These are phyloP conservation scores for Euwallacea fornicatus DNA, from an alignment of 1,140 invertebrate genomes.

Conservation along the genomic window DNA sequence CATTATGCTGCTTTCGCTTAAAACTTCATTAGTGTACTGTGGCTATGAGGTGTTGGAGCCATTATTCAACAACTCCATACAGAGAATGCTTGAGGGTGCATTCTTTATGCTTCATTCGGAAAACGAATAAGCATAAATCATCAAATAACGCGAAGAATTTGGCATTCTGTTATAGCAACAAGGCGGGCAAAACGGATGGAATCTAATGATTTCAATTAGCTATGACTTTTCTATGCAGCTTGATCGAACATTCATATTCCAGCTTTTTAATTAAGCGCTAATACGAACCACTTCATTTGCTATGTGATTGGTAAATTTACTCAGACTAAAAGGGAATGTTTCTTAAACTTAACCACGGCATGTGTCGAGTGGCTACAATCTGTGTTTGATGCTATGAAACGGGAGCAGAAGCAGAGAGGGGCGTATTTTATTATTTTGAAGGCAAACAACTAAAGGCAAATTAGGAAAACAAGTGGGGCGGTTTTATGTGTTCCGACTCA, in stretches of 20 bases:
- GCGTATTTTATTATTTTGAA: constrained; percentile 19
- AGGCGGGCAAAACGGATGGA: constrained; percentile 3
- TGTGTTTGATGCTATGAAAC: not conserved
- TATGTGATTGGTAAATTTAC: not conserved
- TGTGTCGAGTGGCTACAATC: not conserved
- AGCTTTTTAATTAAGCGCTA: constrained; percentile 2
- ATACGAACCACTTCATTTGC: not conserved
- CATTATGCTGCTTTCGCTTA: too few species aligned
- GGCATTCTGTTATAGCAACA: constrained; percentile 6
- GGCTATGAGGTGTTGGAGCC: too few species aligned
- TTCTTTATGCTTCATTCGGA: too few species aligned
- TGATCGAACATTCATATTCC: not conserved
- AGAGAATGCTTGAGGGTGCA: too few species aligned
- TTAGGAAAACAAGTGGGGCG: constrained; percentile 27
- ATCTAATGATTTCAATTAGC: constrained; percentile 11
- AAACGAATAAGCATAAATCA: constrained; percentile 7
- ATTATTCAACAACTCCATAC: too few species aligned
- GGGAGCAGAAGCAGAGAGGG: not conserved
- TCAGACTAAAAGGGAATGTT: not conserved
- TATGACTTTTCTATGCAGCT: not conserved
- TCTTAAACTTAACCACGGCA: not conserved
- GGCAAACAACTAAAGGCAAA: constrained; percentile 20
- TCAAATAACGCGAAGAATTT: constrained; percentile 7
- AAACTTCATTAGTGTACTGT: too few species aligned
- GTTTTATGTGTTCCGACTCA: constrained; percentile 30